Percentiles rank a stretch among this genome's conserved stretches.
Evolutionary conservation across 1,140 invertebrate species (phyloP).

Genomic region (Melanaphis sacchari): DNA sequence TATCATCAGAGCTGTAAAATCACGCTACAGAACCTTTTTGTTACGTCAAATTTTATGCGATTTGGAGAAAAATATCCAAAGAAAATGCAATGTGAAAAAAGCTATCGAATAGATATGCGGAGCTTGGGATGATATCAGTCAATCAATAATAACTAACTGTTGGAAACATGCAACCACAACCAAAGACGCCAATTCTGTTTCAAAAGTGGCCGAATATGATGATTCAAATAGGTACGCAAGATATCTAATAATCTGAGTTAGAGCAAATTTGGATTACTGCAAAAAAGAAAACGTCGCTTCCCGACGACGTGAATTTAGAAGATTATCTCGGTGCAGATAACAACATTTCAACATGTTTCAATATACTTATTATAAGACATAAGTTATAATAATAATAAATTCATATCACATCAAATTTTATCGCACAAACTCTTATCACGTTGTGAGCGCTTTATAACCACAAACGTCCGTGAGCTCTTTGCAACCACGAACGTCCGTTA

Average conservation of each 20-base stretch:
- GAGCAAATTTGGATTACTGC: slow-evolving; percentile 24
- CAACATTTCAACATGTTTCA: slow-evolving; percentile 23
- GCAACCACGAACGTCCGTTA: too few species aligned
- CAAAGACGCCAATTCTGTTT: slow-evolving; percentile 1
- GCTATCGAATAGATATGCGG: slow-evolving; percentile 29
- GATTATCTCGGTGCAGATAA: slow-evolving; percentile 6
- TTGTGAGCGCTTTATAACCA: too few species aligned
- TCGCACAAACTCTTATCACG: too few species aligned
- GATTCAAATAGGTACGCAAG: slow-evolving; percentile 14
- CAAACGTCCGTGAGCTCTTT: too few species aligned
- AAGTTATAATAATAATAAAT: too few species aligned
- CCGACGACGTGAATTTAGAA: slow-evolving; percentile 9
- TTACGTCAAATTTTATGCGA: slow-evolving; percentile 27
- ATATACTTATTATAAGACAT: too few species aligned
- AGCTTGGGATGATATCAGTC: slow-evolving; percentile 18
- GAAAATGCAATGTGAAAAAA: background rate
- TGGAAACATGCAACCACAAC: slow-evolving; percentile 29
- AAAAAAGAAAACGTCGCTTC: slow-evolving; percentile 12
- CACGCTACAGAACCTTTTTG: slow-evolving; percentile 52
- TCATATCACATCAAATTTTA: too few species aligned
- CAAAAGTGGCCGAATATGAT: slow-evolving; percentile 23
- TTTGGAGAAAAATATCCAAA: slow-evolving; percentile 32
- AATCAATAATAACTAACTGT: slow-evolving; percentile 36
- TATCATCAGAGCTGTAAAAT: slow-evolving; percentile 64
- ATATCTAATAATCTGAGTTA: slow-evolving; percentile 5